Percentiles rank a stretch among this genome's conserved stretches.
Evolutionary conservation across 2,888 invertebrate species (phyloP).

Genomic region (Panopea generosa): DNA sequence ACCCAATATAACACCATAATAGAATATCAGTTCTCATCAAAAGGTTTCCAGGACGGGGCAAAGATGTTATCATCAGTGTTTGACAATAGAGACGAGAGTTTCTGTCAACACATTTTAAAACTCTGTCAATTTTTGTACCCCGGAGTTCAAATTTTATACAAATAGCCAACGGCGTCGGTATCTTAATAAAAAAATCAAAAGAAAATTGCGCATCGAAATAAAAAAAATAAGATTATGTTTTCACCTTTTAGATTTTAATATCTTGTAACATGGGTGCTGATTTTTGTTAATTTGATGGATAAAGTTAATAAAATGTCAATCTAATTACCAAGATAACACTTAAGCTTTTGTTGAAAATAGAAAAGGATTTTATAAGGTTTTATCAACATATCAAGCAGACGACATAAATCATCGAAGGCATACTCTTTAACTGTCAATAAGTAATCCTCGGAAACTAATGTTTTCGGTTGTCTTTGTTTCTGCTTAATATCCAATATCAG

Average conservation of each 20-base stretch:
- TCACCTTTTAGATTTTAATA: conserved; percentile 19
- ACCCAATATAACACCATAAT: too few relatives aligned
- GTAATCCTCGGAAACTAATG: too few relatives aligned
- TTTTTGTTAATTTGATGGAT: conserved; percentile 1
- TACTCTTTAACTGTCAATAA: too few relatives aligned
- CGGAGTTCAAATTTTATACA: conserved; percentile 8
- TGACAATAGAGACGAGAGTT: neutral
- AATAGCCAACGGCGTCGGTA: neutral
- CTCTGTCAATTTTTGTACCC: conserved; percentile 1
- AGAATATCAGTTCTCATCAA: too few relatives aligned
- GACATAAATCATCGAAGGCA: neutral
- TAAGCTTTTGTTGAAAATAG: conserved; percentile 22
- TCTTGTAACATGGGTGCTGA: neutral
- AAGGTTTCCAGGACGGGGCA: too few relatives aligned
- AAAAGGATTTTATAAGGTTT: neutral
- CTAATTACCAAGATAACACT: conserved; percentile 32
- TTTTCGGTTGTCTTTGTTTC: too few relatives aligned
- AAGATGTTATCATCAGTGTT: too few relatives aligned
- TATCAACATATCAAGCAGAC: neutral
- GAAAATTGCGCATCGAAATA: neutral
- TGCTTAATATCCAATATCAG: too few relatives aligned
- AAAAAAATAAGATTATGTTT: conserved; percentile 31
- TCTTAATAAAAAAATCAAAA: neutral
- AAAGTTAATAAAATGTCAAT: conserved; percentile 39
- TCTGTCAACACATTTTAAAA: conserved; percentile 11